These are phyloP conservation scores for Liolophura sinensis DNA, from an alignment of 1,140 invertebrate species.

Conservation along the genomic window DNA sequence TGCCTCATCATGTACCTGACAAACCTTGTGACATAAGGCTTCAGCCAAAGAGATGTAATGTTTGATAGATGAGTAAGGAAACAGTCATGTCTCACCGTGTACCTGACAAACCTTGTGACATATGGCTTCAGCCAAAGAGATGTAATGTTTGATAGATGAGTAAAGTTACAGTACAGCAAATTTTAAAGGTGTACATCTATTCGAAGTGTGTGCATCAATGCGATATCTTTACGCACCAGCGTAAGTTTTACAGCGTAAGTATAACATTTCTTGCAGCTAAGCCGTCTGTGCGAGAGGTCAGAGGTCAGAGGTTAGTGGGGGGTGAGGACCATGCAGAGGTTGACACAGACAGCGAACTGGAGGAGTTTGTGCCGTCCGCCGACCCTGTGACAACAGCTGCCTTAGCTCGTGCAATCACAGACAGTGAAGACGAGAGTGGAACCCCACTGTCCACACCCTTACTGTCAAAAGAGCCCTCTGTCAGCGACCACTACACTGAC, in stretches of 20 bases:
- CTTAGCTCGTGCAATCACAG: conserved; percentile 46
- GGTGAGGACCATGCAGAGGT: conserved; percentile 13
- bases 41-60: too few species aligned
- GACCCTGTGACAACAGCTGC: conserved; percentile 42
- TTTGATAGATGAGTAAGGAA: neutral
- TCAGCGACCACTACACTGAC: conserved; percentile 18
- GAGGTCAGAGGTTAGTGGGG: neutral
- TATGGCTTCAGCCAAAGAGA: too few species aligned
- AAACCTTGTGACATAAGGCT: too few species aligned
- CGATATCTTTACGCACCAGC: too few species aligned
- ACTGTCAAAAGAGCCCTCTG: conserved; percentile 43
- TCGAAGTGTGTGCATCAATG: too few species aligned
- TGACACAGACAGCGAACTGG: conserved; percentile 26
- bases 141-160: too few species aligned
- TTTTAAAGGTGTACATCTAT: too few species aligned
- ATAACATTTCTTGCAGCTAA: neutral
- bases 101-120: too few species aligned
- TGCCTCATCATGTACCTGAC: too few species aligned
- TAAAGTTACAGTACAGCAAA: too few species aligned
- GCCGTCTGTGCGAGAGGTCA: neutral
- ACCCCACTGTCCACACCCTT: conserved; percentile 29
- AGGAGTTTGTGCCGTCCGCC: conserved; percentile 35
- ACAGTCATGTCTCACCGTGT: too few species aligned
- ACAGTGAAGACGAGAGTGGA: conserved; percentile 49
- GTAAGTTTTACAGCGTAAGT: too few species aligned